Evolutionary conservation across 2,888 invertebrate genomes (phyloP).

Genomic region (Andrena trimmerana): DNA sequence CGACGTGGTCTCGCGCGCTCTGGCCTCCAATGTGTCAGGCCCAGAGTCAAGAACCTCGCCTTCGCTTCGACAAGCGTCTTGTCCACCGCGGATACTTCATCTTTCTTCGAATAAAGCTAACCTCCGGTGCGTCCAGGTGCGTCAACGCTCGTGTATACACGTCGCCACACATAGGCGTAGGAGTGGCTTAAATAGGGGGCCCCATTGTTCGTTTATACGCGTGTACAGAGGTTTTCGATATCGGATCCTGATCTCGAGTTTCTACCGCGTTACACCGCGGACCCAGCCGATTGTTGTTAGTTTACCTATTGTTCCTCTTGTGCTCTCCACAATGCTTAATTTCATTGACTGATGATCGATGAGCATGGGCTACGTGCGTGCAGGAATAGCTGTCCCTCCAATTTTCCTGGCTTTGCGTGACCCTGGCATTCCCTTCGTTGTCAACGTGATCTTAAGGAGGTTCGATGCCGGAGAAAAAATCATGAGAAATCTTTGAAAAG

Average conservation of each 20-base stretch:
- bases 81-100: slow-evolving; percentile 16
- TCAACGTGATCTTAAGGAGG: neutral
- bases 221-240: slow-evolving; percentile 30
- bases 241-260: slow-evolving; percentile 41
- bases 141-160: slow-evolving; percentile 40
- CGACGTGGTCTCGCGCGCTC: neutral
- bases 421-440: neutral
- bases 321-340: slow-evolving; percentile 27
- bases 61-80: slow-evolving; percentile 1
- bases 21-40: slow-evolving; percentile 9
- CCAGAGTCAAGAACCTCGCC: slow-evolving; percentile 41
- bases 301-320: slow-evolving; percentile 16
- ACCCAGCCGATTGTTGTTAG: slow-evolving; percentile 26
- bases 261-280: slow-evolving; percentile 37
- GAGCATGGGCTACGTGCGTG: neutral
- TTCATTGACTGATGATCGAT: slow-evolving; percentile 33
- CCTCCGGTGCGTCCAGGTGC: slow-evolving; percentile 45
- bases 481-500: too few species aligned
- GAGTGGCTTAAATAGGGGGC: slow-evolving; percentile 42
- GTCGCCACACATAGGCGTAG: slow-evolving; percentile 46
- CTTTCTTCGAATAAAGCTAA: slow-evolving; percentile 35
- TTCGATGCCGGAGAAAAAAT: too few species aligned
- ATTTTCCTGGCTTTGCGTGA: neutral
- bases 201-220: slow-evolving; percentile 39
- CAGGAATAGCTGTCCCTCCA: neutral